phyloP scores from a whole-genome alignment of 1,140 invertebrate species.

The Bombus consobrinus region DNA sequence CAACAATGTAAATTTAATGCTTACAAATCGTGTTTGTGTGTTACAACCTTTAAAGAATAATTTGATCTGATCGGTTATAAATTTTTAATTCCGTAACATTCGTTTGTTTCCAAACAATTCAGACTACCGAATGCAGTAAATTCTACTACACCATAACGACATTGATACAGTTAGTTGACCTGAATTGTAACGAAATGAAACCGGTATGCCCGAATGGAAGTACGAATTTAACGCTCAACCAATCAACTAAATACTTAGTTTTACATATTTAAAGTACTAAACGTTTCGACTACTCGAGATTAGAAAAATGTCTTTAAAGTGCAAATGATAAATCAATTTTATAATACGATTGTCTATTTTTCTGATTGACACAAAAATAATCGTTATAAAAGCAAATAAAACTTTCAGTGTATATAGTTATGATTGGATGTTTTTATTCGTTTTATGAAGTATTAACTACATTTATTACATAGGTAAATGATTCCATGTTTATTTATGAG shows the following conservation, averaged over 20 bases:
- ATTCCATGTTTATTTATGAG: slow-evolving; percentile 59
- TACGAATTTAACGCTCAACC: too few relatives aligned
- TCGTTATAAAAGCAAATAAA: neutral
- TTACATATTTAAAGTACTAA: neutral
- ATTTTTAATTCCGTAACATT: neutral
- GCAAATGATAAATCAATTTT: neutral
- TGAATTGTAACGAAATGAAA: neutral
- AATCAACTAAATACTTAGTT: neutral
- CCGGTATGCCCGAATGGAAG: neutral
- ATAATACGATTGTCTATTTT: neutral
- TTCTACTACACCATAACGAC: too few relatives aligned
- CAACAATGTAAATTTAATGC: neutral
- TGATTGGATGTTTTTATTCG: slow-evolving; percentile 63
- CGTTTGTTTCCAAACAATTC: neutral
- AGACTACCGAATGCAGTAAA: neutral
- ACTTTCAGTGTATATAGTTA: slow-evolving; percentile 5
- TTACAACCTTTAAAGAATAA: neutral
- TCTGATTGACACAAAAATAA: neutral
- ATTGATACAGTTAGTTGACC: neutral
- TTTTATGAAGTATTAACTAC: slow-evolving; percentile 71
- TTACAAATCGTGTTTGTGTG: neutral
- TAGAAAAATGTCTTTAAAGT: neutral
- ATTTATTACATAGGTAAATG: slow-evolving; percentile 76
- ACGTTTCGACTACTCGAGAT: neutral
- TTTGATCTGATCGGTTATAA: neutral